A percentile compares a stretch with the other conserved stretches of the same genome.
These are phyloP conservation scores for Nemapogon koenigi DNA, from an alignment of 2,888 invertebrate genomes.

Conservation along the genomic window DNA sequence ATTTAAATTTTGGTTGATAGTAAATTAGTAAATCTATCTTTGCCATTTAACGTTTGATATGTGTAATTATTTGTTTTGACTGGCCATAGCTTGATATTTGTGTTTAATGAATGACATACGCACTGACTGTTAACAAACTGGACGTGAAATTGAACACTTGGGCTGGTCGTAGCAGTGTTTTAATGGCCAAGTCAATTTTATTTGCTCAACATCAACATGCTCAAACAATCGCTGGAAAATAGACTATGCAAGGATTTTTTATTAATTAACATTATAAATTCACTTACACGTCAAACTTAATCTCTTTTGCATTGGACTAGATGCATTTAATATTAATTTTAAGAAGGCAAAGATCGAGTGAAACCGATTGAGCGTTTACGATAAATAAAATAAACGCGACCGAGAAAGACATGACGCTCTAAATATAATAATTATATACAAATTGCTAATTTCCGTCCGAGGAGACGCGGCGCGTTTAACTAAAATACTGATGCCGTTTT, in stretches of 20 bases:
- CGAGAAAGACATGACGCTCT: neutral
- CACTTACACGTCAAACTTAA: slow-evolving; percentile 51
- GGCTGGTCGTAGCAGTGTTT: slow-evolving; percentile 43
- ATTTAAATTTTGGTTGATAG: no score
- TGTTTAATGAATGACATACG: slow-evolving; percentile 48
- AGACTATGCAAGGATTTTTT: no score
- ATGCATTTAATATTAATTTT: slow-evolving; percentile 55
- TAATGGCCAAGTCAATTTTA: neutral
- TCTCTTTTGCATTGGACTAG: slow-evolving; percentile 63
- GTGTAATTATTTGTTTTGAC: no score
- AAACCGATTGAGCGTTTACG: slow-evolving; percentile 45
- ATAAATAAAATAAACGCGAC: slow-evolving; percentile 36
- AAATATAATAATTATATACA: slow-evolving; percentile 5
- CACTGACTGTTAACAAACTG: slow-evolving; percentile 57
- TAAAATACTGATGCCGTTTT: slow-evolving; percentile 46
- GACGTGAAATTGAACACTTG: slow-evolving; percentile 59
- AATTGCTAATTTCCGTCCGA: slow-evolving; percentile 12
- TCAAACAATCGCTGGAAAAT: no score
- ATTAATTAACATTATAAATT: neutral
- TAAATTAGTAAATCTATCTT: no score
- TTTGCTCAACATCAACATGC: neutral
- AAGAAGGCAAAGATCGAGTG: slow-evolving; percentile 59
- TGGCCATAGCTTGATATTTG: neutral
- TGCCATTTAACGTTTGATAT: no score
- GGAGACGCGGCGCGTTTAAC: slow-evolving; percentile 40